A percentile compares a stretch with the other conserved stretches of the same genome.
Evolutionary conservation across 2,888 invertebrate genomes (phyloP).

Genomic region (Mamestra brassicae): DNA sequence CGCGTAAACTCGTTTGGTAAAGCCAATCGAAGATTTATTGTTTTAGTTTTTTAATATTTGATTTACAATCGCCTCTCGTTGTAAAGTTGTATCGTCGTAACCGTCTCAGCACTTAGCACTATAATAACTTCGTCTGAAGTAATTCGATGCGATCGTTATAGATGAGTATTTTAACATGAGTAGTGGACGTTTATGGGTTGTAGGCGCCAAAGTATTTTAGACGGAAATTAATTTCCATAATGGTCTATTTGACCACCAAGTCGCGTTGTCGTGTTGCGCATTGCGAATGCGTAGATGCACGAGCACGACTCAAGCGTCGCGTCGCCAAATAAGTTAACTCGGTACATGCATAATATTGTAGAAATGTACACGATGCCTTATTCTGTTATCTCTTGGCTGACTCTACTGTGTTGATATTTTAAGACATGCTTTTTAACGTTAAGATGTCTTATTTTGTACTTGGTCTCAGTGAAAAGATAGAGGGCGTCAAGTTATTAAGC

Average conservation of each 20-base stretch:
- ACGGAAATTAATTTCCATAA: slow-evolving; percentile 74
- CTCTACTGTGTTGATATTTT: slow-evolving; percentile 61
- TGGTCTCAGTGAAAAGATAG: slow-evolving; percentile 37
- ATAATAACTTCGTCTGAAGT: slow-evolving; percentile 47
- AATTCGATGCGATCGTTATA: slow-evolving; percentile 57
- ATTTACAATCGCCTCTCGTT: slow-evolving; percentile 39
- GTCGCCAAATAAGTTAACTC: slow-evolving; percentile 66
- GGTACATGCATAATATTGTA: slow-evolving; percentile 63
- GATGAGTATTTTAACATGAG: slow-evolving; percentile 60
- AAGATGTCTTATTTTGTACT: slow-evolving; percentile 60
- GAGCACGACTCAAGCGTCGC: slow-evolving; percentile 56
- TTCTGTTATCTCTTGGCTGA: slow-evolving; percentile 59
- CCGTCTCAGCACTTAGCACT: slow-evolving; percentile 41
- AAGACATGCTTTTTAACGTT: slow-evolving; percentile 56
- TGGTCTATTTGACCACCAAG: slow-evolving; percentile 64
- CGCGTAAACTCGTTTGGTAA: slow-evolving; percentile 54
- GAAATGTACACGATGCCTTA: slow-evolving; percentile 56
- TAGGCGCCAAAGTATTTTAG: slow-evolving; percentile 66
- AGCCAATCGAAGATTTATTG: slow-evolving; percentile 62
- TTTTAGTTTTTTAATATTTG: slow-evolving; percentile 57
- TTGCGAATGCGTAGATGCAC: slow-evolving; percentile 64
- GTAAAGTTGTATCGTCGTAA: slow-evolving; percentile 38
- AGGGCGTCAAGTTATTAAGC: slow-evolving; percentile 43
- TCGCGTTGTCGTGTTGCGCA: slow-evolving; percentile 63
- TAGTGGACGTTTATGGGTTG: slow-evolving; percentile 57